Conservation (phyloP, 2,113 vertebrate species). For the Microtus pennsylvanicus region DNA sequence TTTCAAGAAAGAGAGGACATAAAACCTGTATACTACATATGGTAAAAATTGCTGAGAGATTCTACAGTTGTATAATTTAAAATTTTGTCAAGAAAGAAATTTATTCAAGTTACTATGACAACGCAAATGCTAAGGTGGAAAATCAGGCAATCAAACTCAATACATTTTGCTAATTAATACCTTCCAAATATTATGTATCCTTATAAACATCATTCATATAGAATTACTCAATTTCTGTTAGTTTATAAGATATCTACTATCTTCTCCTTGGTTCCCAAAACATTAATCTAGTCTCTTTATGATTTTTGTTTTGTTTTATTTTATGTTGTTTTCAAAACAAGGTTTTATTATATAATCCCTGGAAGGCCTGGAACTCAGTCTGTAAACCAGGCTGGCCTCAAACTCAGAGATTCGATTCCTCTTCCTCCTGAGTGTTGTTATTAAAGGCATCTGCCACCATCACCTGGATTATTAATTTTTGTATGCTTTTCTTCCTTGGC, state of each 20-base stretch:
- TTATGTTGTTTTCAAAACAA: background rate
- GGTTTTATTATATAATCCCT: background rate
- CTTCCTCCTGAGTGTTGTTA: no score
- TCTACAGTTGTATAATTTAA: slow-evolving; percentile 62
- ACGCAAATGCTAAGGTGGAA: slow-evolving; percentile 26
- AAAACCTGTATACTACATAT: background rate
- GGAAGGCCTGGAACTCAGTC: background rate
- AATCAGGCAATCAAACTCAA: slow-evolving; percentile 30
- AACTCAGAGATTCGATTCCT: background rate
- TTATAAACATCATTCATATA: background rate
- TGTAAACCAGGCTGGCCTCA: background rate
- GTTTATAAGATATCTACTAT: slow-evolving; percentile 16
- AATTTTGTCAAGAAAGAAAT: slow-evolving; percentile 63
- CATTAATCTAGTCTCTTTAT: background rate
- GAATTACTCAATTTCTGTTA: background rate
- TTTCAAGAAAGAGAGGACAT: slow-evolving; percentile 42
- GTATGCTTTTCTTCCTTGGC: background rate
- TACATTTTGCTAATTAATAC: slow-evolving; percentile 64
- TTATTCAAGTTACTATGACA: slow-evolving; percentile 59
- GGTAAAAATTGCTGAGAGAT: slow-evolving; percentile 51
- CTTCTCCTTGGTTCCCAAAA: slow-evolving; percentile 52
- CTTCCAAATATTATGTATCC: slow-evolving; percentile 49
- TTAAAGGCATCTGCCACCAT: background rate
- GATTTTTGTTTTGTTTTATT: background rate
- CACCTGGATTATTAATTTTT: background rate